Percentiles rank a stretch among this genome's conserved stretches.
phyloP scores from a whole-genome alignment of 2,888 invertebrate species.

The Carabus problematicus region DNA sequence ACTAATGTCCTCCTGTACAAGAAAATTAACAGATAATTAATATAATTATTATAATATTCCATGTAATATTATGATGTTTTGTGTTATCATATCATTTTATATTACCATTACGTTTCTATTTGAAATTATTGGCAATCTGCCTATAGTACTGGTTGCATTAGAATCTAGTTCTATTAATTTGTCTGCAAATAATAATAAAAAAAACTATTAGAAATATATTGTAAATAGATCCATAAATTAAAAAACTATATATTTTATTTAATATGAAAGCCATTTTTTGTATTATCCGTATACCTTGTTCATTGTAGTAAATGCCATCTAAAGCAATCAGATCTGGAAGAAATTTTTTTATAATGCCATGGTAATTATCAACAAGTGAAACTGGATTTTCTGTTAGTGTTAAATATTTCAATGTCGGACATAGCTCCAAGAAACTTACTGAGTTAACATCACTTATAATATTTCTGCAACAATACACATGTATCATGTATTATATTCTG shows the following conservation, averaged over 20 bases:
- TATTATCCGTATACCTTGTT: slow-evolving; percentile 39
- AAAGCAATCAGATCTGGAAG: slow-evolving; percentile 57
- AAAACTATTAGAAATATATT: too few relatives aligned
- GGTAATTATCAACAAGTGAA: slow-evolving; percentile 54
- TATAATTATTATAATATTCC: too few relatives aligned
- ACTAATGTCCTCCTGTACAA: not conserved
- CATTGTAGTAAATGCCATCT: slow-evolving; percentile 53
- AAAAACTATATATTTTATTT: too few relatives aligned
- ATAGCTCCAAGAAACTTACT: slow-evolving; percentile 55
- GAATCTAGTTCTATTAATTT: too few relatives aligned
- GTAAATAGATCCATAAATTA: too few relatives aligned
- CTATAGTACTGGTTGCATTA: too few relatives aligned
- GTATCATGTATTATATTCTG: slow-evolving; percentile 9
- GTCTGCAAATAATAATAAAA: too few relatives aligned
- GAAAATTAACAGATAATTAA: not conserved
- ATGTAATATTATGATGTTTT: too few relatives aligned
- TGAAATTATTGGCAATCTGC: too few relatives aligned
- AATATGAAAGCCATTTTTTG: too few relatives aligned
- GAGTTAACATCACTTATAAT: slow-evolving; percentile 51
- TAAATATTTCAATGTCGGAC: slow-evolving; percentile 54
- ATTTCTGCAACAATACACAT: slow-evolving; percentile 53
- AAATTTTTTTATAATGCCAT: slow-evolving; percentile 54
- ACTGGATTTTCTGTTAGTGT: slow-evolving; percentile 60
- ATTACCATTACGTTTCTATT: too few relatives aligned
- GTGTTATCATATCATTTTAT: too few relatives aligned